phyloP scores from a whole-genome alignment of 2,113 vertebrate genomes.

The Menura novaehollandiae region DNA sequence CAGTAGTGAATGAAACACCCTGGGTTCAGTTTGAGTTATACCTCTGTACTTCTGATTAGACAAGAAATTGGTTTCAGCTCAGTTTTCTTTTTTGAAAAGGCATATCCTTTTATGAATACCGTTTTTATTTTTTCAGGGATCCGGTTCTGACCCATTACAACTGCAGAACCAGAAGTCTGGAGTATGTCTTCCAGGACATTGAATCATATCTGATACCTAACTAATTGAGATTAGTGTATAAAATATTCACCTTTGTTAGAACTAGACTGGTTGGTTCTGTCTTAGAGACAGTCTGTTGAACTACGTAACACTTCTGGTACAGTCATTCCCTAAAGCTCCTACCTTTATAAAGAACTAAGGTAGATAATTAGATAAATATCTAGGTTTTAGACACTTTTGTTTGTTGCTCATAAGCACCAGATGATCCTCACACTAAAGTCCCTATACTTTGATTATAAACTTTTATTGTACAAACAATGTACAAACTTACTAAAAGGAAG shows the following conservation, averaged over 20 bases:
- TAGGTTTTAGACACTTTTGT: neutral
- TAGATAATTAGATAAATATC: neutral
- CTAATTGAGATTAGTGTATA: neutral
- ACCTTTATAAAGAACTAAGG: neutral
- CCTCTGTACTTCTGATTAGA: neutral
- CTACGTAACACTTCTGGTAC: neutral
- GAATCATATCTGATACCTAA: neutral
- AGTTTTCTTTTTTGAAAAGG: neutral
- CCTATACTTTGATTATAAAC: neutral
- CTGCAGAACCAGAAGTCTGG: neutral
- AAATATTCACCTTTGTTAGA: neutral
- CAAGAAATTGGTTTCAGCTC: neutral
- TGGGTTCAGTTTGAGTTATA: neutral
- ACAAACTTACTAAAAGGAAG: neutral
- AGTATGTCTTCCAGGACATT: neutral
- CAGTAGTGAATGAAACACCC: neutral
- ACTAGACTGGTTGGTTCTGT: neutral
- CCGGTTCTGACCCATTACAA: neutral
- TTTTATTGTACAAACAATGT: neutral
- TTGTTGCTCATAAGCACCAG: neutral
- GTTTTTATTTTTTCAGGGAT: neutral
- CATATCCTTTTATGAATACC: neutral
- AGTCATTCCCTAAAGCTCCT: neutral
- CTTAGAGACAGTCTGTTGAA: neutral
- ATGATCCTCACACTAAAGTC: neutral